Conservation (phyloP, 2,888 invertebrate species). For the Baccha elongata region DNA sequence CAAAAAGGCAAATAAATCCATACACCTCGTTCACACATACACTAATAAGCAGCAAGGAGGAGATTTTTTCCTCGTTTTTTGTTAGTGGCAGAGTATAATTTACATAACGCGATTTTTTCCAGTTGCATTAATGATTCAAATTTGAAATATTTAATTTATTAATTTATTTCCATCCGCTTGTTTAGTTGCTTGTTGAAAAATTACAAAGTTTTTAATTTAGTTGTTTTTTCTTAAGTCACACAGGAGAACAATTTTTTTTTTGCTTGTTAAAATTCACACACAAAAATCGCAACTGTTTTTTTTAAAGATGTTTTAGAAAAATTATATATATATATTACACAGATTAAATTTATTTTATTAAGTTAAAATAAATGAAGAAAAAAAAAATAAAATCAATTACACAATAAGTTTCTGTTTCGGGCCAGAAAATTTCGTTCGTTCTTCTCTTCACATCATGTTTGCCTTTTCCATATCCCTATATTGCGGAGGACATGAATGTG, state of each 20-base stretch:
- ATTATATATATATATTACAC: neutral
- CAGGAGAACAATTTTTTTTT: neutral
- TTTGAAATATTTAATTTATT: neutral
- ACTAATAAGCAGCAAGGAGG: conserved; percentile 57
- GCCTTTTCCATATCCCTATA: conserved; percentile 57
- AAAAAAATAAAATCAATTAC: conserved; percentile 50
- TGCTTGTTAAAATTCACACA: neutral
- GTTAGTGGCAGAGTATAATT: conserved; percentile 57
- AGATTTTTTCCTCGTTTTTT: conserved; percentile 30
- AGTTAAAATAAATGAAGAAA: conserved; percentile 1
- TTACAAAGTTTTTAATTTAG: neutral
- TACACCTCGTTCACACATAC: conserved; percentile 50
- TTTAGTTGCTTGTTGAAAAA: neutral
- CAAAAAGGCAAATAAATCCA: conserved; percentile 66
- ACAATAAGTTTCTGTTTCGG: conserved; percentile 63
- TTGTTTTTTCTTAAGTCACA: neutral
- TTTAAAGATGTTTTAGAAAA: conserved; percentile 18
- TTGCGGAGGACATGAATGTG: conserved; percentile 72
- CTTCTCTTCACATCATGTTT: conserved; percentile 34
- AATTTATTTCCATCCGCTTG: neutral
- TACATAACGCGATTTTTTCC: conserved; percentile 68
- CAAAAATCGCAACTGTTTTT: neutral
- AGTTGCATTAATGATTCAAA: conserved; percentile 24
- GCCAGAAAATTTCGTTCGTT: conserved; percentile 53
- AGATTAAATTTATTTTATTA: too few relatives aligned